phyloP scores from a whole-genome alignment of 2,113 vertebrate genomes.

The Varanus komodoensis region DNA sequence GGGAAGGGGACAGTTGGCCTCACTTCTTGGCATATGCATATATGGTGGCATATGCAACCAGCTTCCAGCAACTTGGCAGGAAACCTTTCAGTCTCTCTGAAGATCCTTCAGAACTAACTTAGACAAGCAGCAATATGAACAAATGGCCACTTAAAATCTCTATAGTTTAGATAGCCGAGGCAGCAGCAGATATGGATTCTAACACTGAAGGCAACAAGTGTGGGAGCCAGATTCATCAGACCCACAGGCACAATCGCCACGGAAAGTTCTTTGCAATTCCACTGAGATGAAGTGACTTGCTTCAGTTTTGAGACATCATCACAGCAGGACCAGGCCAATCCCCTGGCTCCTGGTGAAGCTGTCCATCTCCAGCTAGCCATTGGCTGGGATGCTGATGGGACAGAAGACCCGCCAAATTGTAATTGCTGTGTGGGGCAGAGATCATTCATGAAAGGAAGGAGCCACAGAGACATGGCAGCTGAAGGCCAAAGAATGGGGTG shows the following conservation, averaged over 20 bases:
- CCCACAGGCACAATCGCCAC: neutral
- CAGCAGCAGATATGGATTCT: neutral
- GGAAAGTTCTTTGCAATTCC: neutral
- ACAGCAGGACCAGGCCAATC: neutral
- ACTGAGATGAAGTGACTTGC: neutral
- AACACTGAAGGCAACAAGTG: neutral
- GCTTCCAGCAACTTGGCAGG: neutral
- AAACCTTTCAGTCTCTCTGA: too few species aligned
- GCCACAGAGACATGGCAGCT: neutral
- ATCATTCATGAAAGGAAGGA: neutral
- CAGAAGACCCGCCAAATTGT: neutral
- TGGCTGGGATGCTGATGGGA: neutral
- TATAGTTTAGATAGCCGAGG: too few species aligned
- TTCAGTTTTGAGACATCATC: neutral
- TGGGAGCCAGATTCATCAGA: neutral
- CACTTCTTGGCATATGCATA: neutral
- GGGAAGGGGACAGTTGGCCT: neutral
- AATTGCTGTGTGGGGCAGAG: neutral
- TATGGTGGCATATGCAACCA: neutral
- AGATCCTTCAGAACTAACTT: neutral
- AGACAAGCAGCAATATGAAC: too few species aligned
- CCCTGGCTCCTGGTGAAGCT: neutral
- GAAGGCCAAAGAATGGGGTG: neutral
- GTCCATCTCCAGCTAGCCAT: neutral
- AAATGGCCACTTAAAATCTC: neutral